Evolutionary conservation across 1,140 invertebrate species (phyloP).

Genomic region (Calycopis cecrops): DNA sequence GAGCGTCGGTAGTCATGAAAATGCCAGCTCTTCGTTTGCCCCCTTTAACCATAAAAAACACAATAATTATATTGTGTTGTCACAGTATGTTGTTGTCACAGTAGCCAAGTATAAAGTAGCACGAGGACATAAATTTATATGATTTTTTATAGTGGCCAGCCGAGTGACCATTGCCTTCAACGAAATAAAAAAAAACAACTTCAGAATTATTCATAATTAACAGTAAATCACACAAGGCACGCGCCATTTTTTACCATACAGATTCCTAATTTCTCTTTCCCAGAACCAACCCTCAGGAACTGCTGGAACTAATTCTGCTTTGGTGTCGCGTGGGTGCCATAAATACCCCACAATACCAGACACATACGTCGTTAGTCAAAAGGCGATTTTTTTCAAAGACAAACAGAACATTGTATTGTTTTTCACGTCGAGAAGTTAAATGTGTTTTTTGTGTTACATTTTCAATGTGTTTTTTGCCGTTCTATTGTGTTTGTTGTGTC

Average conservation of each 20-base stretch:
- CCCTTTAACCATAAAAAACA: too few relatives aligned
- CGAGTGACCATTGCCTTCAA: too few relatives aligned
- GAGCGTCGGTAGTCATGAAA: too few relatives aligned
- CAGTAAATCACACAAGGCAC: slow-evolving; percentile 39
- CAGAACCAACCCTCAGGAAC: slow-evolving; percentile 48
- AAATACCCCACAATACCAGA: slow-evolving; percentile 61
- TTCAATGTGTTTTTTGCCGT: slow-evolving; percentile 6
- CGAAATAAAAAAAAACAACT: too few relatives aligned
- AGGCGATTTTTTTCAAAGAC: slow-evolving; percentile 42
- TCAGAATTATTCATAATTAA: slow-evolving; percentile 18
- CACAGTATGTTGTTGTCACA: too few relatives aligned
- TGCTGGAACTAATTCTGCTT: slow-evolving; percentile 69
- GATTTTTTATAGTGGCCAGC: too few relatives aligned
- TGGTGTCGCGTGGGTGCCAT: slow-evolving; percentile 69
- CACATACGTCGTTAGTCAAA: slow-evolving; percentile 53
- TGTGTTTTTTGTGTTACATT: slow-evolving; percentile 62
- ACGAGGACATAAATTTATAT: too few relatives aligned
- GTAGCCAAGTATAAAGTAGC: too few relatives aligned
- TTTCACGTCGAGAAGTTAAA: slow-evolving; percentile 67
- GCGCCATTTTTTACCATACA: slow-evolving; percentile 50
- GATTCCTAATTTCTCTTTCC: slow-evolving; percentile 50
- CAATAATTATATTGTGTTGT: too few relatives aligned
- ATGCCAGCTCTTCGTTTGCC: too few relatives aligned
- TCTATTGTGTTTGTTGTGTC: slow-evolving; percentile 40
- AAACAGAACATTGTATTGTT: slow-evolving; percentile 50